Evolutionary conservation across 2,113 vertebrate genomes (phyloP).

Genomic region (Nerophis ophidion): DNA sequence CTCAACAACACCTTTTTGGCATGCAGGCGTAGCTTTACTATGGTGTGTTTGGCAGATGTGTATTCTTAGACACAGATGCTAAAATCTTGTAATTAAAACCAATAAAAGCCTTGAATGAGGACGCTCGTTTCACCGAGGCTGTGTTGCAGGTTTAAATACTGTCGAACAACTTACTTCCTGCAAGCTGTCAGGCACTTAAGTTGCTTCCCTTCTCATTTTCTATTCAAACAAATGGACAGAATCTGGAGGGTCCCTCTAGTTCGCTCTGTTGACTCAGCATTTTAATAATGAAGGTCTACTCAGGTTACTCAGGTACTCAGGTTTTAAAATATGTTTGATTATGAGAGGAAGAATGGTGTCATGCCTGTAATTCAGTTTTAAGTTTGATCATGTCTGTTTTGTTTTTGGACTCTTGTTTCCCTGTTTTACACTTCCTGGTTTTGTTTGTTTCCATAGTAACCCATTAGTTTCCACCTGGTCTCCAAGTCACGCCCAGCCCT

Average conservation of each 20-base stretch:
- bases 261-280: conserved; percentile 39
- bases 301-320: too few relatives aligned
- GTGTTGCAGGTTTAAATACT: not conserved
- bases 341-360: too few relatives aligned
- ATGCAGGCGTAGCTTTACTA: not conserved
- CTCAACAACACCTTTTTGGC: not conserved
- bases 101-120: not conserved
- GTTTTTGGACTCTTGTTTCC: too few relatives aligned
- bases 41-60: not conserved
- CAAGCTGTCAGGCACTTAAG: not conserved
- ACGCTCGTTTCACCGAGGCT: not conserved
- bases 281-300: conserved; percentile 42
- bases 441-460: too few relatives aligned
- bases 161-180: not conserved
- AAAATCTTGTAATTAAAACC: not conserved
- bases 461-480: too few relatives aligned
- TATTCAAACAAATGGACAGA: conserved; percentile 12
- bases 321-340: too few relatives aligned
- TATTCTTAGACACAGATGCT: not conserved
- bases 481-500: too few relatives aligned
- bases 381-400: too few relatives aligned
- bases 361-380: too few relatives aligned
- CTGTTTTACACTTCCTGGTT: too few relatives aligned
- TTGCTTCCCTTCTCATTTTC: not conserved
- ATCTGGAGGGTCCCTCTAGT: conserved; percentile 26